Conservation (phyloP, 2,113 vertebrate genomes). For the Toxotes chatareus region DNA sequence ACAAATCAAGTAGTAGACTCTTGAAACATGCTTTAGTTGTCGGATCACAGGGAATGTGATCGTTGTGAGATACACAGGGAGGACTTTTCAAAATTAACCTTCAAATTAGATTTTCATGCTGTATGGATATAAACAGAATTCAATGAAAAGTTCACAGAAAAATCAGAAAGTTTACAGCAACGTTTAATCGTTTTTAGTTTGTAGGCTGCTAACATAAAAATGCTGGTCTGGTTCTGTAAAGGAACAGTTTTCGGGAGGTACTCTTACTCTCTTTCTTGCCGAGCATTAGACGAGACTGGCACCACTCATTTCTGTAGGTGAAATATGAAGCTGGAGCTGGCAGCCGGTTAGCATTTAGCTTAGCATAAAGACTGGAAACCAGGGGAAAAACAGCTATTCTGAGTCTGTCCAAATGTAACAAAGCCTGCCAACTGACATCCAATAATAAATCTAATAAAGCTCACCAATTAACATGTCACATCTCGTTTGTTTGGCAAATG, state of each 20-base stretch:
- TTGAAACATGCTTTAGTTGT: background rate
- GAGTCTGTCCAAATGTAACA: background rate
- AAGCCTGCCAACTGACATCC: no score
- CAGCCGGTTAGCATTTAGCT: background rate
- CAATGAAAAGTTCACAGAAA: background rate
- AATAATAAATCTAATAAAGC: no score
- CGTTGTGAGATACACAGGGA: background rate
- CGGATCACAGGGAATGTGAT: background rate
- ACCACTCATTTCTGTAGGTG: background rate
- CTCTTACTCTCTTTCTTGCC: background rate
- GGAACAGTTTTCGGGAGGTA: background rate
- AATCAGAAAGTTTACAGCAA: background rate
- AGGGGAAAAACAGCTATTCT: background rate
- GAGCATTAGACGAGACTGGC: background rate
- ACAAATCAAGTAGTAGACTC: background rate
- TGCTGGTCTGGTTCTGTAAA: background rate
- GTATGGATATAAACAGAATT: background rate
- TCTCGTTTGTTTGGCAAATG: no score
- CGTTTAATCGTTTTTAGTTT: background rate
- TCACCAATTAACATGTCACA: no score
- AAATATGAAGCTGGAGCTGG: background rate
- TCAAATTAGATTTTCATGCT: background rate
- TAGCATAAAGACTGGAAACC: constrained; percentile 4
- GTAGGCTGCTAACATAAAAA: background rate
- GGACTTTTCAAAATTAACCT: background rate